Evolutionary conservation across 2,888 invertebrate genomes (phyloP).

Genomic region (Athalia rosae): DNA sequence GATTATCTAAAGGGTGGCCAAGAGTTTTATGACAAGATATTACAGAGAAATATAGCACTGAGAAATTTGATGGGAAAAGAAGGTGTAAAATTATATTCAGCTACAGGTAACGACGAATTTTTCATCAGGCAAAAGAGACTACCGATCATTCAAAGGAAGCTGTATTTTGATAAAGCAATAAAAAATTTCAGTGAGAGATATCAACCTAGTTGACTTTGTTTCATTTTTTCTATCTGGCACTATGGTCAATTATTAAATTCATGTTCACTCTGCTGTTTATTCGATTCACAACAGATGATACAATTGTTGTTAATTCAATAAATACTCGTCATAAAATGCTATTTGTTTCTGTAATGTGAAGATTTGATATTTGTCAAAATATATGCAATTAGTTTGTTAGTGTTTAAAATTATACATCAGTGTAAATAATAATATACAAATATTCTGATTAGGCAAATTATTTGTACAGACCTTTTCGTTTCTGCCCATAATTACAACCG

Average conservation of each 20-base stretch:
- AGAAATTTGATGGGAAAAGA: constrained; percentile 79
- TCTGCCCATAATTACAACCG: neutral
- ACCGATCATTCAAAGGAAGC: constrained; percentile 80
- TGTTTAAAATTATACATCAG: constrained; percentile 14
- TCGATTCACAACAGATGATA: neutral
- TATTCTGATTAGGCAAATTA: constrained; percentile 15
- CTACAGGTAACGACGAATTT: constrained; percentile 82
- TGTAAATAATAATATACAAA: constrained; percentile 16
- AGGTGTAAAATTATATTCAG: constrained; percentile 79
- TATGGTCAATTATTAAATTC: neutral
- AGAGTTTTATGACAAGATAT: constrained; percentile 84
- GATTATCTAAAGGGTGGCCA: constrained; percentile 84
- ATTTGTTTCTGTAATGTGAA: too few relatives aligned
- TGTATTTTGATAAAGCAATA: constrained; percentile 78
- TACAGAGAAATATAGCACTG: constrained; percentile 84
- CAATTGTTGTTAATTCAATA: neutral
- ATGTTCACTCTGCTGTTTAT: too few relatives aligned
- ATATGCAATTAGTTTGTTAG: neutral
- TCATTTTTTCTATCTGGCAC: neutral
- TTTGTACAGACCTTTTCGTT: constrained; percentile 40
- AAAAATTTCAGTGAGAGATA: constrained; percentile 65
- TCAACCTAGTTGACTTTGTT: neutral
- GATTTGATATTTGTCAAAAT: constrained; percentile 1
- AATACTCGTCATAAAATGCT: too few relatives aligned
- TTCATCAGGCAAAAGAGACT: constrained; percentile 80